phyloP scores from a whole-genome alignment of 2,888 invertebrate genomes.

The Anarsia innoxiella region DNA sequence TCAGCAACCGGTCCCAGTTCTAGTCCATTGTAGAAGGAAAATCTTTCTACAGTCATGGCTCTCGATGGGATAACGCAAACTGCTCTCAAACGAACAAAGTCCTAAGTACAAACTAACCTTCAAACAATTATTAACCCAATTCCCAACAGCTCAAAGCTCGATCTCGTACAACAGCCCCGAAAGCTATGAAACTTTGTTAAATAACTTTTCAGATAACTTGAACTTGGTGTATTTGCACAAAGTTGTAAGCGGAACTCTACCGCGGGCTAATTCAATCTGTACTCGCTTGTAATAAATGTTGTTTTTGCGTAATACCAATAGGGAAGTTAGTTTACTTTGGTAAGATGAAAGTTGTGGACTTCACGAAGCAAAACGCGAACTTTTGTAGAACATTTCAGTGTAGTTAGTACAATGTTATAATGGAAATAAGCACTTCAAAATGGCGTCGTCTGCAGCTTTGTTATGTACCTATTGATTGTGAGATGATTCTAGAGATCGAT shows the following conservation, averaged over 20 bases:
- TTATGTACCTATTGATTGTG: conserved; percentile 53
- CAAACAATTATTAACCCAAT: conserved; percentile 61
- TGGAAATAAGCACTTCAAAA: conserved; percentile 76
- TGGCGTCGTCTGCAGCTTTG: conserved; percentile 69
- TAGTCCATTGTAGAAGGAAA: conserved; percentile 72
- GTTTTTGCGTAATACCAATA: conserved; percentile 71
- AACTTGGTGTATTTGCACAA: conserved; percentile 70
- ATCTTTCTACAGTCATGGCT: conserved; percentile 75
- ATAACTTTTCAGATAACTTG: conserved; percentile 76
- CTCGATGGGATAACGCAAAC: conserved; percentile 73
- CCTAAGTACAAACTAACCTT: conserved; percentile 34
- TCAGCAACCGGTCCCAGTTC: conserved; percentile 61
- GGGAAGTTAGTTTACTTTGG: conserved; percentile 58
- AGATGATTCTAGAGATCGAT: conserved; percentile 30
- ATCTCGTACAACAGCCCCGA: conserved; percentile 55
- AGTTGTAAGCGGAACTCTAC: conserved; percentile 69
- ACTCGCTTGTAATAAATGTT: conserved; percentile 71
- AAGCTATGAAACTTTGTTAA: conserved; percentile 76
- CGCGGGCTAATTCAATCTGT: conserved; percentile 71
- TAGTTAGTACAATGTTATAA: conserved; percentile 76
- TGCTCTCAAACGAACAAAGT: conserved; percentile 40
- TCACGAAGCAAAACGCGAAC: conserved; percentile 75
- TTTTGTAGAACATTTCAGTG: conserved; percentile 76
- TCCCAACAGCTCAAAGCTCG: conserved; percentile 46
- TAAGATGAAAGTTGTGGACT: conserved; percentile 70